Evolutionary conservation across 1,140 invertebrate species (phyloP).

Genomic region (Drosophila kohkoa): DNA sequence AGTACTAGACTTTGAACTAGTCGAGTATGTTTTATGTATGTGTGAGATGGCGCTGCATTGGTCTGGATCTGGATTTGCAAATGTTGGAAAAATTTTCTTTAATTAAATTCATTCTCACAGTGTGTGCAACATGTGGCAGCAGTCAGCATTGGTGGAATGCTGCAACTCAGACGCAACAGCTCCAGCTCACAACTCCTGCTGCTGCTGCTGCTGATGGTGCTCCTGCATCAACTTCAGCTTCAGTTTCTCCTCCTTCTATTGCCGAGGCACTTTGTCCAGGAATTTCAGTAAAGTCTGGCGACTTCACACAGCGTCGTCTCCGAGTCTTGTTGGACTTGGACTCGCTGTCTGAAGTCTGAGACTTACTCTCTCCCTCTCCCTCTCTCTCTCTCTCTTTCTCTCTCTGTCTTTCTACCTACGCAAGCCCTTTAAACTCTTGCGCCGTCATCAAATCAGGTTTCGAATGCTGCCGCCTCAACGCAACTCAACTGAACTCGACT

Average conservation of each 20-base stretch:
- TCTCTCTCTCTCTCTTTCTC: not conserved
- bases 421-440: constrained; percentile 72
- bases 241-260: constrained; percentile 51
- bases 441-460: constrained; percentile 76
- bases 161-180: constrained; percentile 37
- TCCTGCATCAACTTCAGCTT: constrained; percentile 15
- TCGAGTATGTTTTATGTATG: constrained; percentile 14
- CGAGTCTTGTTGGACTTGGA: constrained; percentile 21
- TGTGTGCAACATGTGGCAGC: constrained; percentile 81
- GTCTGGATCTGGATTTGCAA: constrained; percentile 66
- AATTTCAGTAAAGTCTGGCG: constrained; percentile 45
- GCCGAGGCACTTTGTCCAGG: constrained; percentile 59
- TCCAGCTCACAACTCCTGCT: constrained; percentile 21
- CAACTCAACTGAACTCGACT: constrained; percentile 5
- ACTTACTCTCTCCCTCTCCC: not conserved
- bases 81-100: constrained; percentile 63
- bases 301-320: constrained; percentile 50
- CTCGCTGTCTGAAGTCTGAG: not conserved
- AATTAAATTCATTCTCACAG: constrained; percentile 83
- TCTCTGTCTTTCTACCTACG: constrained; percentile 55
- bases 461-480: constrained; percentile 22
- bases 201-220: constrained; percentile 4
- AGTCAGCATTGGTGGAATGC: constrained; percentile 58
- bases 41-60: constrained; percentile 70
- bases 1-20: constrained; percentile 74